phyloP scores from a whole-genome alignment of 2,888 invertebrate genomes.

The Apantesis nais region DNA sequence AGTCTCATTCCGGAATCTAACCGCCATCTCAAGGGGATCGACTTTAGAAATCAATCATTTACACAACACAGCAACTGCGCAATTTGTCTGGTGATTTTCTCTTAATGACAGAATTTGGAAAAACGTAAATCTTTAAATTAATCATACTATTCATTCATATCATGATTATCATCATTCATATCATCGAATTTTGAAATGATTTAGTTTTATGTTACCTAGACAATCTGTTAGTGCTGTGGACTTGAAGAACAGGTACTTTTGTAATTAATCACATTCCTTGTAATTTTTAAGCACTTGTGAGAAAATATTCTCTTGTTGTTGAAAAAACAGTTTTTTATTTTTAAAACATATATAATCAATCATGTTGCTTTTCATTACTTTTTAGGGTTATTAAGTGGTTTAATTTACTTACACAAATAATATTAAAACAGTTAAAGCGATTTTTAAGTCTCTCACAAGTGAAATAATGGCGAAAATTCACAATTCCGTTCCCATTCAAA shows the following conservation, averaged over 20 bases:
- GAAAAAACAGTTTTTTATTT: too few species aligned
- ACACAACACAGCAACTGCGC: too few species aligned
- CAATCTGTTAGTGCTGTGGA: neutral
- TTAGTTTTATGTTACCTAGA: too few species aligned
- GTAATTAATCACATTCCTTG: too few species aligned
- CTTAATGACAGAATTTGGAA: neutral
- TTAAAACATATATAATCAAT: neutral
- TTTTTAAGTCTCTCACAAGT: neutral
- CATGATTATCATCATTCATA: too few species aligned
- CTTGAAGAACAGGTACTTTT: too few species aligned
- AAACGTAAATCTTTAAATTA: neutral
- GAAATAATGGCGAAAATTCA: neutral
- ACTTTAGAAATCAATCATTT: neutral
- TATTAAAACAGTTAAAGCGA: neutral
- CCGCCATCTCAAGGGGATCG: neutral
- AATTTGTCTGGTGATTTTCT: neutral
- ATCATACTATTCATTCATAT: neutral
- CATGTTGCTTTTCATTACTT: neutral
- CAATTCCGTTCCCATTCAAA: constrained; percentile 1
- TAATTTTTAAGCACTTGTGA: neutral
- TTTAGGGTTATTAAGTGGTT: neutral
- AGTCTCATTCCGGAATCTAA: neutral
- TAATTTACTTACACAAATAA: neutral
- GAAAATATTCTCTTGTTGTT: neutral
- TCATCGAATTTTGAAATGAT: too few species aligned